A percentile compares a stretch with the other conserved stretches of the same genome.
These are phyloP conservation scores for Amphiprion ocellaris DNA, from an alignment of 2,113 vertebrate species.

Conservation along the genomic window DNA sequence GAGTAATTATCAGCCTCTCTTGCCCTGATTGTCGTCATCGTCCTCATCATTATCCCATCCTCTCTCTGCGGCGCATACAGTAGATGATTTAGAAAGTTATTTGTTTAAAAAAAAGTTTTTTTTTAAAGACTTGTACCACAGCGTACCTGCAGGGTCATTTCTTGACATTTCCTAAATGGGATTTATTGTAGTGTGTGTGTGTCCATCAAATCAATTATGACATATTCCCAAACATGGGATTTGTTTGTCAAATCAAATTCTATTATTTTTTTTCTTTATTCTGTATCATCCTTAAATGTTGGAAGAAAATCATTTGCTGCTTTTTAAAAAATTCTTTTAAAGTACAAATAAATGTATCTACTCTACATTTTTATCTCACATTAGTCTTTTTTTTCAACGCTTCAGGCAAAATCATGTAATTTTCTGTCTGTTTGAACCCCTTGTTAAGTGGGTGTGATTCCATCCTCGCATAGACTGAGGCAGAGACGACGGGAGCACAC, in stretches of 20 bases:
- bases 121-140: conserved; percentile 20
- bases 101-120: background rate
- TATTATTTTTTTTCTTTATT: conserved; percentile 11
- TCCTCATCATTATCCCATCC: conserved; percentile 58
- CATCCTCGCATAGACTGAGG: conserved; percentile 25
- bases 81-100: background rate
- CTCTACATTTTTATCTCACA: conserved; percentile 31
- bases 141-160: conserved; percentile 23
- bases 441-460: conserved; percentile 50
- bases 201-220: conserved; percentile 12
- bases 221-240: conserved; percentile 19
- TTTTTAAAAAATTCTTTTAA: conserved; percentile 18
- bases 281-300: conserved; percentile 18
- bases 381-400: conserved; percentile 23
- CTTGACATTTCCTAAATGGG: conserved; percentile 38
- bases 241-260: conserved; percentile 29
- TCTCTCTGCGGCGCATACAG: conserved; percentile 22
- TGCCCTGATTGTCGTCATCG: conserved; percentile 59
- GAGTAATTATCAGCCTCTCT: conserved; percentile 85
- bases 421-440: conserved; percentile 47
- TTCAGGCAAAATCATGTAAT: conserved; percentile 43
- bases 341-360: conserved; percentile 48
- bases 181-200: conserved; percentile 31
- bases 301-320: conserved; percentile 1
- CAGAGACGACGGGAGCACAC: conserved; percentile 37